Evolutionary conservation across 2,797 vertebrate species (phyloP).

Genomic region (Pantherophis alleghaniensis): DNA sequence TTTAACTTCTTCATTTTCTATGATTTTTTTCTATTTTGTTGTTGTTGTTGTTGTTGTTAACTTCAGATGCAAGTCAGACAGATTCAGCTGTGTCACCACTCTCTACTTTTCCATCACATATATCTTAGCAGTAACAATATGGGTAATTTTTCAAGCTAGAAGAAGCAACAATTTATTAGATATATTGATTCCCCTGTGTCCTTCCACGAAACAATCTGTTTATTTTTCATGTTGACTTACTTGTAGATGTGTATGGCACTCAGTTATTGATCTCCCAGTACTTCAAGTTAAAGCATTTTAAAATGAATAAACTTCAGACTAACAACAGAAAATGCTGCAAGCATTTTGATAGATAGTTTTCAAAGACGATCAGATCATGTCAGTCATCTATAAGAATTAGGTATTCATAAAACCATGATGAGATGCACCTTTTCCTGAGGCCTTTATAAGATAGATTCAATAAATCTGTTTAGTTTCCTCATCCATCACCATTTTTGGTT

Average conservation of each 20-base stretch:
- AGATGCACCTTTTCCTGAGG: not conserved
- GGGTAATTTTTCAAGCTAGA: constrained; percentile 25
- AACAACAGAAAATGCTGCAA: not conserved
- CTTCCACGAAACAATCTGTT: not conserved
- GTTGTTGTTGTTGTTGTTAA: not conserved
- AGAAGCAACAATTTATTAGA: constrained; percentile 28
- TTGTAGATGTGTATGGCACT: constrained; percentile 5
- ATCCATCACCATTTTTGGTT: not conserved
- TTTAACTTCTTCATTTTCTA: too few species aligned
- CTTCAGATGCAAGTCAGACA: not conserved
- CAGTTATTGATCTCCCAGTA: constrained; percentile 2
- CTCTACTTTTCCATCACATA: constrained; percentile 8
- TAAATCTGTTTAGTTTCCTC: not conserved
- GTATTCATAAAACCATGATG: not conserved
- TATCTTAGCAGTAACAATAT: constrained; percentile 16
- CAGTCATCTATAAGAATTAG: not conserved
- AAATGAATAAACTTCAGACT: not conserved
- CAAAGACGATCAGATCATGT: not conserved
- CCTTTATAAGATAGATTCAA: not conserved
- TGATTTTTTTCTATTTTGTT: too few species aligned
- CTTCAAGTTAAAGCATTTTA: constrained; percentile 3
- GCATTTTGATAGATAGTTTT: not conserved
- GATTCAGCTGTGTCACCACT: not conserved
- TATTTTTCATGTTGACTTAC: constrained; percentile 18
- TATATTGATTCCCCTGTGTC: constrained; percentile 5